Base-by-base conservation (phyloP, 1,140 invertebrate species). In the Drosophila erecta region DNA sequence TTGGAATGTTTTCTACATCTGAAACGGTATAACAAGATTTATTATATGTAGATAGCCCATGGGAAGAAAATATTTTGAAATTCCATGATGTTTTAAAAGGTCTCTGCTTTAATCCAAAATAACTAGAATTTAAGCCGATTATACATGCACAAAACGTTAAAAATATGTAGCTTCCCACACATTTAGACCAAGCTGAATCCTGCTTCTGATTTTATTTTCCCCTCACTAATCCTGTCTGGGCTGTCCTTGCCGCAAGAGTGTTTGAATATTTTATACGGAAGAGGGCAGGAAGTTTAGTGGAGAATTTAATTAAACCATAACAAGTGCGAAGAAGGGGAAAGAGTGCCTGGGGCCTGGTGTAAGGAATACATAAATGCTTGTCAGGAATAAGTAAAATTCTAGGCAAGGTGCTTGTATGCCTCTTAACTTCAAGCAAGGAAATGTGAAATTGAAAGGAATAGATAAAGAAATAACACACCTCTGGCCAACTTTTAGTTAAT, bases 1-100 rank as follows among this genome's bases (percentile, higher is more conserved):
- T 20, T 1, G 12, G 0, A 22, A 2, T 27, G 12, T 15, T 20
- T 43, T 66, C 72, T 76, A 90, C 85, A 90, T 90, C 85, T 90
- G 61, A 12, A 71, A 66, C 2, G 30, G 2, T 2, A 30, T 10
- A 30, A 30, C 3, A 8, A 30, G 7, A 30, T 10, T 8, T 30
- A 30, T 10, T 30, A 30, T 3, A 17, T 17, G 17, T 17, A 30
- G 30, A 30, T 30, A 30, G 30, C 30, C 7, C 8, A 30, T 7
- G 2, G 27, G 7, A 30, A 8, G 27, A 30, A 49, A 27, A 27
- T 49, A 27, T 15, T 30, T 5, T 30, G 2, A 10, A 2, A 4
- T 2, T 10, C 14, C 2, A 15, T 30, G 35, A 11, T 30, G 6
- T 7, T 30, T 30, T 30, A 30, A 30, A 30, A 7, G 10, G 30